Conservation (phyloP, 2,888 invertebrate genomes). For the Synergus umbraculus region DNA sequence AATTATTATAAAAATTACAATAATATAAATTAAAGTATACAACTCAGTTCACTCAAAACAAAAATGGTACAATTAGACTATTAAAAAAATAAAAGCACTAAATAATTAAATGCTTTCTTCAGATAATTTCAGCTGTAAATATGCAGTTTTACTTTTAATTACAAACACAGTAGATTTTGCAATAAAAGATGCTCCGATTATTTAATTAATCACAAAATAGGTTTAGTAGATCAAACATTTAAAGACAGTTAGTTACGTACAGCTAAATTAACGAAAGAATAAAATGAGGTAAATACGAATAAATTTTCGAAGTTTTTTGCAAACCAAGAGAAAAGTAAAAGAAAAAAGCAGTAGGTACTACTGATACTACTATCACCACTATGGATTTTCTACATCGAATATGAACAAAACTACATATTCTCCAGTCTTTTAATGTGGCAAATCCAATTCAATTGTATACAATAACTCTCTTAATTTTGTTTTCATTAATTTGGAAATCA, state of each 20-base stretch:
- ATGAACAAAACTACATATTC: slow-evolving; percentile 20
- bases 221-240: slow-evolving; percentile 25
- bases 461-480: background rate
- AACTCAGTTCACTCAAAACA: background rate
- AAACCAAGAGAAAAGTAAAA: slow-evolving; percentile 30
- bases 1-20: background rate
- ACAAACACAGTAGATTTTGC: background rate
- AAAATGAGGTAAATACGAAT: slow-evolving; percentile 41
- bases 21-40: background rate
- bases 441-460: background rate
- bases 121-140: background rate
- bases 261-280: slow-evolving; percentile 19
- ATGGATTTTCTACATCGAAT: slow-evolving; percentile 1
- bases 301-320: slow-evolving; percentile 39
- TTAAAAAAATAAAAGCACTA: background rate
- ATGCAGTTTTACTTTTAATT: background rate
- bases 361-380: slow-evolving; percentile 20
- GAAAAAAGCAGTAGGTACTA: slow-evolving; percentile 37
- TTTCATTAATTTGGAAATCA: slow-evolving; percentile 4
- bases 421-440: background rate
- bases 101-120: background rate
- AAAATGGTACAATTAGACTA: background rate
- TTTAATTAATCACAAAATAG: background rate
- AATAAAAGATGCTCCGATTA: background rate
- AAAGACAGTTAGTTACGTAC: slow-evolving; percentile 33